These are phyloP conservation scores for Polymixis lichenea DNA, from an alignment of 2,888 invertebrate species.

Conservation along the genomic window DNA sequence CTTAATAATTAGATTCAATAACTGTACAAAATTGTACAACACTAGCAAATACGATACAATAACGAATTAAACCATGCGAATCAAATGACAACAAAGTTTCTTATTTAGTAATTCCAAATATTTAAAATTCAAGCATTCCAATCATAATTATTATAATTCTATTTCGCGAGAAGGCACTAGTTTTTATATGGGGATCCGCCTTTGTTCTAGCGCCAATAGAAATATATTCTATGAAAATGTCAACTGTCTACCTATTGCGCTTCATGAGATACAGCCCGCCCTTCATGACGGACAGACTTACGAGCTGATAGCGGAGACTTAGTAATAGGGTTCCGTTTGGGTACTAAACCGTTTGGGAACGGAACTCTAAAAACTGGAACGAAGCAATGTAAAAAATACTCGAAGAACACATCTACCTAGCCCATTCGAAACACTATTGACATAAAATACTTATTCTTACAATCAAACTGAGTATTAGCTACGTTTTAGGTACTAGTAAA, in stretches of 20 bases:
- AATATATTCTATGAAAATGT: too few species aligned
- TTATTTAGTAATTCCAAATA: constrained; percentile 16
- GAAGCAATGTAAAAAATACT: constrained; percentile 19
- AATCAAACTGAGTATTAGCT: constrained; percentile 76
- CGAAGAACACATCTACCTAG: constrained; percentile 35
- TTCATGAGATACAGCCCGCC: too few species aligned
- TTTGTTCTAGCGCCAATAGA: too few species aligned
- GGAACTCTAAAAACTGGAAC: neutral
- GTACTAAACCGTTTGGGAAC: too few species aligned
- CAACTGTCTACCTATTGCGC: too few species aligned
- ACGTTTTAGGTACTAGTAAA: constrained; percentile 77
- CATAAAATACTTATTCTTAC: constrained; percentile 56
- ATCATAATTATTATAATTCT: constrained; percentile 10
- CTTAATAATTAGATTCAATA: constrained; percentile 84
- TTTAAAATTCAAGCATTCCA: neutral
- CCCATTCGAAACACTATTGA: constrained; percentile 24
- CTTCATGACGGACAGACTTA: too few species aligned
- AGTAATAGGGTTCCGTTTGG: too few species aligned
- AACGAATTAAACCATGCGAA: constrained; percentile 50
- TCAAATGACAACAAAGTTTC: constrained; percentile 24
- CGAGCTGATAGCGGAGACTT: too few species aligned
- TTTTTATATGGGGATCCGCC: too few species aligned
- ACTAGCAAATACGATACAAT: constrained; percentile 61
- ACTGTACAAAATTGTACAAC: constrained; percentile 87
- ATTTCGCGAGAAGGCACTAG: neutral